These are phyloP conservation scores for Drosophila mayri DNA, from an alignment of 1,140 invertebrate genomes.

Conservation along the genomic window DNA sequence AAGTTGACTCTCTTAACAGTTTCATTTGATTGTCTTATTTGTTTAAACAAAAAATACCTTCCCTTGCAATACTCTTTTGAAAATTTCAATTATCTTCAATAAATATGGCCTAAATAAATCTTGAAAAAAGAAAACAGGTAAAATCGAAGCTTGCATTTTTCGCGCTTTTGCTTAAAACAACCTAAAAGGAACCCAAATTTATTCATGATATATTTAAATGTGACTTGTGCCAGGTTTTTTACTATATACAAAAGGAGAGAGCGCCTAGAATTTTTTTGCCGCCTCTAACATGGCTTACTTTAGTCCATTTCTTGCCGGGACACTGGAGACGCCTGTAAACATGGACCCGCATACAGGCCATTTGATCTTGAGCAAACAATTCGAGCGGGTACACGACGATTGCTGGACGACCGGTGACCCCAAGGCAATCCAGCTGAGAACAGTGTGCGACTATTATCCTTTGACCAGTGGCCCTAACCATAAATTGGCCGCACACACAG, in stretches of 20 bases:
- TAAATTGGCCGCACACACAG: conserved; percentile 81
- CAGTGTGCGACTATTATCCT: conserved; percentile 76
- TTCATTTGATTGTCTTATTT: not conserved
- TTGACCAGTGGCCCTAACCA: conserved; percentile 79
- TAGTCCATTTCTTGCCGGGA: conserved; percentile 12
- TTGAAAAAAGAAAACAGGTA: not conserved
- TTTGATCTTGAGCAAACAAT: conserved; percentile 79
- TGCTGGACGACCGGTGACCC: conserved; percentile 41
- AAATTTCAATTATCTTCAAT: not conserved
- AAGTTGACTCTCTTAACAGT: not conserved
- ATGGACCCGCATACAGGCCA: conserved; percentile 56
- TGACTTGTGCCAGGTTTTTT: conserved; percentile 2
- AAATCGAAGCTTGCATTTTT: not conserved
- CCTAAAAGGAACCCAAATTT: conserved; percentile 13
- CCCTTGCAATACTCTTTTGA: not conserved
- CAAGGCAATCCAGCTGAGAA: conserved; percentile 45
- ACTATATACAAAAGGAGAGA: not conserved
- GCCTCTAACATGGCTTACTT: not conserved
- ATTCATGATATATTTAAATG: conserved; percentile 50
- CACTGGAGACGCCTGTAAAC: conserved; percentile 64
- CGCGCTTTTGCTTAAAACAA: not conserved
- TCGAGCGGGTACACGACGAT: conserved; percentile 55
- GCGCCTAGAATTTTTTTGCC: conserved; percentile 22
- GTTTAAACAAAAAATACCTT: not conserved
- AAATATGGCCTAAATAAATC: conserved; percentile 1